A percentile compares a stretch with the other conserved stretches of the same genome.
phyloP scores from a whole-genome alignment of 1,140 invertebrate species.

The Pseudomyrmex cubaensis region DNA sequence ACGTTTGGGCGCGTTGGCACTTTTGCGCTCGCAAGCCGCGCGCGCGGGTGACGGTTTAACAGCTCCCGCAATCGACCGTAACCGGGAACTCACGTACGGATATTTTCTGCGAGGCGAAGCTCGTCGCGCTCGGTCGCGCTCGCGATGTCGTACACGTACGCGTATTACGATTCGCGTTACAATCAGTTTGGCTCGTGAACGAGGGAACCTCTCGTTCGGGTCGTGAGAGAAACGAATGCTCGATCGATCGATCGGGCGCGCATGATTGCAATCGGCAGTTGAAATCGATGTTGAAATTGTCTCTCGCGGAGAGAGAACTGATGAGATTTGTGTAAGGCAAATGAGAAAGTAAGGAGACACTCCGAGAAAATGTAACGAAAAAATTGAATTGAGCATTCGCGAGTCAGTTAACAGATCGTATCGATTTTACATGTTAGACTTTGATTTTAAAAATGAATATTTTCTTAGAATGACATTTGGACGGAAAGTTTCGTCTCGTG shows the following conservation, averaged over 20 bases:
- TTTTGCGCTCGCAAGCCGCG: conserved; percentile 29
- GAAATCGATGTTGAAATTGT: not conserved
- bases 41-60: conserved; percentile 14
- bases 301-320: not conserved
- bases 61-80: conserved; percentile 21
- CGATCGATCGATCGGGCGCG: conserved; percentile 33
- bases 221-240: not conserved
- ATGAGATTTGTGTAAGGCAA: not conserved
- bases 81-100: conserved; percentile 30
- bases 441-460: no score
- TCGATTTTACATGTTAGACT: no score
- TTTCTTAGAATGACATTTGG: no score
- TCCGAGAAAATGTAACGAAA: no score
- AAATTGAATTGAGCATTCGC: no score
- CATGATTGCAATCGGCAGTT: conserved; percentile 23
- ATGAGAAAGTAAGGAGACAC: not conserved
- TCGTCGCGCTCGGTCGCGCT: conserved; percentile 34
- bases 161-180: conserved; percentile 63
- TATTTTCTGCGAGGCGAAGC: conserved; percentile 23
- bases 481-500: no score
- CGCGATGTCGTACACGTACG: conserved; percentile 63
- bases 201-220: not conserved
- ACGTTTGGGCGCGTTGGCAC: conserved; percentile 15
- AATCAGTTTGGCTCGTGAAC: conserved; percentile 66
- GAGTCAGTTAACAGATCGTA: no score